Evolutionary conservation across 2,797 vertebrate species (phyloP), one percentile per base, ranked within the genome.

Genomic region (Anguilla anguilla): DNA sequence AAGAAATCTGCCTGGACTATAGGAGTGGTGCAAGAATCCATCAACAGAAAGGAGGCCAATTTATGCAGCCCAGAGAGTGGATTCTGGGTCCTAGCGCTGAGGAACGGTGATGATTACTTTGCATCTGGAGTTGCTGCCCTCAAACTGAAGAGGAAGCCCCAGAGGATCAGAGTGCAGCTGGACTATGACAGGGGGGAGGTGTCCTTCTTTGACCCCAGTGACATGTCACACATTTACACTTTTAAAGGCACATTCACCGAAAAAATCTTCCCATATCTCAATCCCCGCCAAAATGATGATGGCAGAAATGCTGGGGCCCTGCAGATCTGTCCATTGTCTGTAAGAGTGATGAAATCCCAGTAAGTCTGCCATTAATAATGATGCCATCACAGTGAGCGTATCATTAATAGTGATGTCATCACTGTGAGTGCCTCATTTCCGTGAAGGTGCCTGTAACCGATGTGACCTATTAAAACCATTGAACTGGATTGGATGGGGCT

Each of bases 41-140:
- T 94, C 87, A 88, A 85, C 86, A 91, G 92, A 85, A 93, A 93
- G 88, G 93, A 93, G 22, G 92, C 92, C 83, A 88, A 92, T 88
- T 90, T 88, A 0, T 91, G 92, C 46, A 91, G 90, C 0, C 92
- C 92, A 0, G 86, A 88, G 25, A 91, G 91, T 0, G 93, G 93
- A 4, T 92, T 93, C 87, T 94, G 94, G 93, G 91, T 91, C 85
- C 77, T 0, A 67, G 81, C 0, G 31, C 22, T 46, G 11, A 83
- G 82, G 15, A 17, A 28, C n/a, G 43, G 43, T 9, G 19, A 10
- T 0, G 43, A 22, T 31, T 49, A 49, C 22, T 0, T 2, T 6
- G 43, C 43, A 9, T 19, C 1, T 25, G 39, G 88, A 91, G 31
- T 93, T 92, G 91, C 88, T 2, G 59, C 81, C 31, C 85, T 93